Evolutionary conservation across 2,888 invertebrate genomes (phyloP).

Genomic region (Cerceris ruficornis): DNA sequence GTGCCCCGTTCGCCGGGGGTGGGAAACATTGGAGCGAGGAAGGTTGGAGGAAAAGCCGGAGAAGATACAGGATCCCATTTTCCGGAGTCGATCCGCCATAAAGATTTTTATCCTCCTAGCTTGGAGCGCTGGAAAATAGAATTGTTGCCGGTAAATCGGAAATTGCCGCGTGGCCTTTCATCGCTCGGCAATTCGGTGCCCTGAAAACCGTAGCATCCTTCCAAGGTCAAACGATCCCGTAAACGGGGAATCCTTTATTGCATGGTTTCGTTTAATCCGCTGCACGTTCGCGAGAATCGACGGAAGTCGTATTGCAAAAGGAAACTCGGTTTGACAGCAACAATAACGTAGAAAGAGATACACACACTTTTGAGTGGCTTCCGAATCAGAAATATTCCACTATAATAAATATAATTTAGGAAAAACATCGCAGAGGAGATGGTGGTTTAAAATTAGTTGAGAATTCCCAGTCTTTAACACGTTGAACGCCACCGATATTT

Average conservation of each 20-base stretch:
- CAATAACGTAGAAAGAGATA: too few species aligned
- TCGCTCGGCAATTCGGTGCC: constrained; percentile 1
- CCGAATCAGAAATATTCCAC: too few species aligned
- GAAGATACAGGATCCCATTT: constrained; percentile 55
- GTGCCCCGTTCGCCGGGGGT: background rate
- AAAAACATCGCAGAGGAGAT: too few species aligned
- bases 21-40: constrained; percentile 10
- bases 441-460: too few species aligned
- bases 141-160: constrained; percentile 63
- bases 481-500: too few species aligned
- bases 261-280: background rate
- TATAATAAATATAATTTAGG: too few species aligned
- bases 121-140: constrained; percentile 56
- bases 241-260: background rate
- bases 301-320: too few species aligned
- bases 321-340: too few species aligned
- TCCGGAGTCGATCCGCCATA: constrained; percentile 53
- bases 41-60: constrained; percentile 17
- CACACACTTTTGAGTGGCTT: too few species aligned
- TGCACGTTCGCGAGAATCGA: background rate
- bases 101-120: constrained; percentile 55
- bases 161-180: constrained; percentile 30
- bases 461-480: too few species aligned
- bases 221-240: constrained; percentile 45
- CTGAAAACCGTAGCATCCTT: background rate